Percentiles rank a stretch among this genome's conserved stretches.
Evolutionary conservation across 64 coral and sea anemone species (phyloP).

Genomic region (Montipora foliosa): DNA sequence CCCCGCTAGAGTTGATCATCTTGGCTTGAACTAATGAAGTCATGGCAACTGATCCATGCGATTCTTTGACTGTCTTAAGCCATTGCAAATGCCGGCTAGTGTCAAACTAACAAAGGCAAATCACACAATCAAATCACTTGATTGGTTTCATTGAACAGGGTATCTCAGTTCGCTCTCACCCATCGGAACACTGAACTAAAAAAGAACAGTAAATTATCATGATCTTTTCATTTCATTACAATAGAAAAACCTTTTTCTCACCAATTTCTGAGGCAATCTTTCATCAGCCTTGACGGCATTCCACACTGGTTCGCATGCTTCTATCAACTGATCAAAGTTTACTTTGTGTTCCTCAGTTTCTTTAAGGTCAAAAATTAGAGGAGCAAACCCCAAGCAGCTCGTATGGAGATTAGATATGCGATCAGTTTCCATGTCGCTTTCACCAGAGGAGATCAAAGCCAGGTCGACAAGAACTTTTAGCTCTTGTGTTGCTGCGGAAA

Average conservation of each 20-base stretch:
- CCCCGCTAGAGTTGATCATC: conserved; percentile 70
- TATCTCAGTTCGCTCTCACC: too few relatives aligned
- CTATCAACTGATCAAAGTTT: conserved; percentile 81
- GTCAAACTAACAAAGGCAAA: conserved; percentile 30
- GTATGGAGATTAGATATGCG: conserved; percentile 89
- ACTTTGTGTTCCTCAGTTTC: conserved; percentile 11
- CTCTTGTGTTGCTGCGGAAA: conserved; percentile 63
- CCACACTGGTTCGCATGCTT: conserved; percentile 82
- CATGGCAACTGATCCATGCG: conserved; percentile 89
- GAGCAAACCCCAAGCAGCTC: conserved; percentile 88
- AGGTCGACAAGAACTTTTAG: conserved; percentile 91
- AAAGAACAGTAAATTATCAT: too few relatives aligned
- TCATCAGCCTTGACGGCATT: conserved; percentile 73
- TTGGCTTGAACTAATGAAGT: conserved; percentile 75
- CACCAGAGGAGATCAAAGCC: conserved; percentile 91
- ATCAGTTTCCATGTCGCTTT: conserved; percentile 88
- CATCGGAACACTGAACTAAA: too few relatives aligned
- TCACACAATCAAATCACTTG: not conserved
- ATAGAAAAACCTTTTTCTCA: not conserved
- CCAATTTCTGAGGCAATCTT: conserved; percentile 73
- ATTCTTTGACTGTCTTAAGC: conserved; percentile 84
- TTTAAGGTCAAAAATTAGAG: conserved; percentile 86
- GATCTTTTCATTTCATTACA: too few relatives aligned
- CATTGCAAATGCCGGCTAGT: conserved; percentile 78
- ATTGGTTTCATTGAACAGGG: too few relatives aligned